These are phyloP conservation scores for Phocoena sinus DNA, from an alignment of 2,113 vertebrate species.

Conservation along the genomic window DNA sequence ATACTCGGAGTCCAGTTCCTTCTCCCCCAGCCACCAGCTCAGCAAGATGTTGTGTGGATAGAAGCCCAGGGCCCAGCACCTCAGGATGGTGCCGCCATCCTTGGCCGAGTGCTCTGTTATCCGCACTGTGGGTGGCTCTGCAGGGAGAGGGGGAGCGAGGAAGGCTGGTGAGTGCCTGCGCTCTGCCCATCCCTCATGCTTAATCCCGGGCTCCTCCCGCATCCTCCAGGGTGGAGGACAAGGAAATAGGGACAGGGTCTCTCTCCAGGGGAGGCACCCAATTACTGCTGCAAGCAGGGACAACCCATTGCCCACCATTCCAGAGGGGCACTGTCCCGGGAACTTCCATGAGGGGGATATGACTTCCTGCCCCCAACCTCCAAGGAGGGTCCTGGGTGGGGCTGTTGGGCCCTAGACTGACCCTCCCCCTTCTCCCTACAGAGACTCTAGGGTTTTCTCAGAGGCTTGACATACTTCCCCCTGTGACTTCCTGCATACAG, in stretches of 20 bases:
- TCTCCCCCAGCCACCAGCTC: conserved; percentile 40
- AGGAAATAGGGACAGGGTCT: neutral
- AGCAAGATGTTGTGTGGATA: neutral
- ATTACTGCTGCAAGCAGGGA: neutral
- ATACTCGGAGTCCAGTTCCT: neutral
- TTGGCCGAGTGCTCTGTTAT: neutral
- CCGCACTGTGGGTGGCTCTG: neutral
- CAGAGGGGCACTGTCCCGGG: neutral
- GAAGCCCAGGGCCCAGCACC: conserved; percentile 38
- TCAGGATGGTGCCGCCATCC: neutral
- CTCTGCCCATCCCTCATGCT: neutral
- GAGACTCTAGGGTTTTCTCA: neutral
- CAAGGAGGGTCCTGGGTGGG: neutral
- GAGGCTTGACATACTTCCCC: neutral
- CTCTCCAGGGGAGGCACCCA: neutral
- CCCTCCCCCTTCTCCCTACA: neutral
- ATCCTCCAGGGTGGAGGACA: neutral
- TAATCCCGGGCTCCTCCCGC: neutral
- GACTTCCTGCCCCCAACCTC: neutral
- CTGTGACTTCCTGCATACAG: neutral
- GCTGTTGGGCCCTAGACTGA: neutral
- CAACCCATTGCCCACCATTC: neutral
- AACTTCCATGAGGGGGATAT: neutral
- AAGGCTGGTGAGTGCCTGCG: neutral
- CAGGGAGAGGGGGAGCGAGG: neutral